Conservation (phyloP, 1,140 invertebrate species). For the Musca vetustissima region DNA sequence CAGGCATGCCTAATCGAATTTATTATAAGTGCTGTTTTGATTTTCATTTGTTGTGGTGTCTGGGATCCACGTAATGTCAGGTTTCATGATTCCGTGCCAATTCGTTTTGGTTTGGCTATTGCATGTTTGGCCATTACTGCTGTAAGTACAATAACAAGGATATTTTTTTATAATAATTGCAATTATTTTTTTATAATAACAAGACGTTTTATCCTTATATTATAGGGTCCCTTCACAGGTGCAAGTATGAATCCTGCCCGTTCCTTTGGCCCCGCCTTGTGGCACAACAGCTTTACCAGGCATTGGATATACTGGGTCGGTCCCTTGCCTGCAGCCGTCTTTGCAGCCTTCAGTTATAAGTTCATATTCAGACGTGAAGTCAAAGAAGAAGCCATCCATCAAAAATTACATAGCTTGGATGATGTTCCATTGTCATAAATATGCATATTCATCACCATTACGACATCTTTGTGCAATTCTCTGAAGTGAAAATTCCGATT, state of each 20-base stretch:
- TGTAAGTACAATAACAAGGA: slow-evolving; percentile 41
- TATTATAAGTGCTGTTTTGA: slow-evolving; percentile 62
- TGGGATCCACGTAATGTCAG: slow-evolving; percentile 66
- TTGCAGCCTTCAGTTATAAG: slow-evolving; percentile 65
- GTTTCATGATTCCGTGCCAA: slow-evolving; percentile 60
- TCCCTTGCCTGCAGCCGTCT: slow-evolving; percentile 62
- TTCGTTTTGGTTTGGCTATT: slow-evolving; percentile 67
- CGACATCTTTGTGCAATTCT: slow-evolving; percentile 3
- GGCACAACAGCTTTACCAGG: slow-evolving; percentile 66
- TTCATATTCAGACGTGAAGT: slow-evolving; percentile 58
- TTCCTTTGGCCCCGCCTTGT: slow-evolving; percentile 74
- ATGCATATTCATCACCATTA: background rate
- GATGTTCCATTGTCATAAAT: slow-evolving; percentile 47
- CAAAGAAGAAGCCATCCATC: slow-evolving; percentile 37
- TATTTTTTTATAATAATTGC: too few relatives aligned
- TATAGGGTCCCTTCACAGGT: slow-evolving; percentile 72
- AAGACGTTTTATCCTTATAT: background rate
- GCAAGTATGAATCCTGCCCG: slow-evolving; percentile 82
- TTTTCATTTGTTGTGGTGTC: slow-evolving; percentile 65
- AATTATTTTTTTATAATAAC: background rate
- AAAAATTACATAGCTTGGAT: slow-evolving; percentile 46
- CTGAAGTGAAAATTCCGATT: too few relatives aligned
- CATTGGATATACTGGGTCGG: slow-evolving; percentile 84
- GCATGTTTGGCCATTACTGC: slow-evolving; percentile 64
- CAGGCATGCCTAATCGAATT: slow-evolving; percentile 64